Base-by-base conservation (phyloP, 2,797 vertebrate species). In the Dallia pectoralis region DNA sequence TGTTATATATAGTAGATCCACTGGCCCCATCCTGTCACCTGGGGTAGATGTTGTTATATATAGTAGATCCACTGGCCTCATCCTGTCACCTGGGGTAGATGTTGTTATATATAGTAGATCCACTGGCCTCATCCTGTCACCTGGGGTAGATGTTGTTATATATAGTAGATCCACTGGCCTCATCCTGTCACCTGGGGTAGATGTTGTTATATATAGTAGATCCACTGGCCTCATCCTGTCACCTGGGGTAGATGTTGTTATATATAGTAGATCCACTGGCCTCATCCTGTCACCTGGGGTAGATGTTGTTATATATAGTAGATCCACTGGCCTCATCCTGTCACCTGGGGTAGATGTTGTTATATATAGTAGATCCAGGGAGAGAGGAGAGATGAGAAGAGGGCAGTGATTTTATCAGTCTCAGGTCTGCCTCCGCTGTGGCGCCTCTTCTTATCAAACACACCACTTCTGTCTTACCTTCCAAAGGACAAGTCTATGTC, bases 371-470 rank as follows among this genome's bases (percentile, higher is more conserved):
- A 76, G 80, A 85, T 81, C 59, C 77, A 80, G 15, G 62, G 30
- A 64, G 27, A 78, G 69, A 44, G 2, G 51, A 62, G 59, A 61
- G 71, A 86, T 85, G 73, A 89, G 87, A 79, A 85, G 81, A 79
- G 79, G 83, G 81, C 79, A 36, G 84, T 86, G 91, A 92, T 93
- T 83, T 92, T 93, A 92, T 93, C 91, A 90, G 80, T 71, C 74
- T 84, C 74, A 86, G 92, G 93, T 91, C 92, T 92, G 79, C 69
- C 79, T 83, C 88, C 86, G 75, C 66, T 9, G 66, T 95, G 94
- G 94, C 91, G 91, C 93, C 95, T 89, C 82, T 72, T 89, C 88
- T 96, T 95, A 95, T 94, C 93, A 86, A 79, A 77, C 89, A 87
- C 88, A 94, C 95, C 93, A 71, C 90, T 94, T 92, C 91, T 91